Base-by-base conservation (phyloP, 2,113 vertebrate genomes). In the Chaenocephalus aceratus region DNA sequence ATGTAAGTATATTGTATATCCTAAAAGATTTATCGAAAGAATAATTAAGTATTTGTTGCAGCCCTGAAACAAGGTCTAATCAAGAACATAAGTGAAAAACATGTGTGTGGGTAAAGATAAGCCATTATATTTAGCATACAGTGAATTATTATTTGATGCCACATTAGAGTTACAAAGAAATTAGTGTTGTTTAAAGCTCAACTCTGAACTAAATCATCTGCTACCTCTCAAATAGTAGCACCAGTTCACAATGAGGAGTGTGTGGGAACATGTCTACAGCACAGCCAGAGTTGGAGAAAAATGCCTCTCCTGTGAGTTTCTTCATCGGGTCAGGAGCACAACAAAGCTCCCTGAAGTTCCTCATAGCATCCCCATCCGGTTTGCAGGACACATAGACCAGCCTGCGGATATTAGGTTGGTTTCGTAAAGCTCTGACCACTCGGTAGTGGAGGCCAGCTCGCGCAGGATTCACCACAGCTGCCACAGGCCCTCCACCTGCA, bases 231-330 rank as follows among this genome's bases (percentile, higher is more conserved):
- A 97, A 95, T 48, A 97, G 93, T 53, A 98, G 78, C 77, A 96
- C 90, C 66, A 97, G 85, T 87, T 97, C 96, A 83, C 96, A 97
- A 56, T 96, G 95, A 21, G 54, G 53, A 7, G 96, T 97, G n/a
- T 97, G 96, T 66, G 96, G 96, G 82, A 97, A 97, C 93, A 97
- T 84, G 86, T 97, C 96, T 75, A 97, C 93, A 14, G 95, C n/a
- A 96, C 63, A 49, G 96, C 96, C 75, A 94, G 23, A 5, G 46
- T 75, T 0, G 93, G 96, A 54, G 73, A 46, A 85, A n/a, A 97
- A 98, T 0, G 94, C 88, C 1, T 96, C 80, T 48, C 95, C 94
- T 15, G 49, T 53, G 57, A 97, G 90, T 88, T 96, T 97, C 88
- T 93, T 96, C 79, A 74, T 16, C 2, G 81, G 72, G 67, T 95